These are phyloP conservation scores for Cichladusa arquata DNA, from an alignment of 2,113 vertebrate genomes.

Conservation along the genomic window DNA sequence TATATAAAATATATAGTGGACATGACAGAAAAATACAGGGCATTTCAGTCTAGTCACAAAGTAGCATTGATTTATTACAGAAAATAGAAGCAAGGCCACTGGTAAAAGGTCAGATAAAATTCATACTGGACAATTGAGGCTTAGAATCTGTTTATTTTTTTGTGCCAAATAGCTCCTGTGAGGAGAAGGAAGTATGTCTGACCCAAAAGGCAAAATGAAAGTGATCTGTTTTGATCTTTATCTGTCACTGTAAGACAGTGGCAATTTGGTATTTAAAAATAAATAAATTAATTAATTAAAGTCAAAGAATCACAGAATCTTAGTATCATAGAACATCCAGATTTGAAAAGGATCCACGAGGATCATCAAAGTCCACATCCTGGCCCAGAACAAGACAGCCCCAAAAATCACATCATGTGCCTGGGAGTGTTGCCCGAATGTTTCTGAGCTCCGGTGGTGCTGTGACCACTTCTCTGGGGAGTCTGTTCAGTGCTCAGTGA, in stretches of 20 bases:
- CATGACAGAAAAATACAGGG: neutral
- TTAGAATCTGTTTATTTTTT: neutral
- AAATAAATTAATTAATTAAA: neutral
- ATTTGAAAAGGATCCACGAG: neutral
- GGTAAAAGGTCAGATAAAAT: neutral
- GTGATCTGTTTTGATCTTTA: neutral
- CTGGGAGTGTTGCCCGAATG: neutral
- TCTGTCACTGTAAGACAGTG: neutral
- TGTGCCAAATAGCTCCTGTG: neutral
- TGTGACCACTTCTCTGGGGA: neutral
- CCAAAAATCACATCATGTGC: rapidly evolving
- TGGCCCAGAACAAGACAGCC: neutral
- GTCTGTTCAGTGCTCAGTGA: too few relatives aligned
- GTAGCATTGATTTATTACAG: conserved; percentile 10
- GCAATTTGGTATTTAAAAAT: neutral
- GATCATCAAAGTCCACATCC: neutral
- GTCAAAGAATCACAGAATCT: neutral
- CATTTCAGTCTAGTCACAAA: neutral
- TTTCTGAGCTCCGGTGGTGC: neutral
- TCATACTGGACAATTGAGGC: neutral
- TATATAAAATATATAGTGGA: neutral
- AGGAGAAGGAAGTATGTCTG: neutral
- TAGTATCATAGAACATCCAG: neutral
- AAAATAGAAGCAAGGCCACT: neutral
- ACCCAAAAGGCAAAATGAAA: neutral